Conservation (phyloP, 2,113 vertebrate species). For the Tautogolabrus adspersus region DNA sequence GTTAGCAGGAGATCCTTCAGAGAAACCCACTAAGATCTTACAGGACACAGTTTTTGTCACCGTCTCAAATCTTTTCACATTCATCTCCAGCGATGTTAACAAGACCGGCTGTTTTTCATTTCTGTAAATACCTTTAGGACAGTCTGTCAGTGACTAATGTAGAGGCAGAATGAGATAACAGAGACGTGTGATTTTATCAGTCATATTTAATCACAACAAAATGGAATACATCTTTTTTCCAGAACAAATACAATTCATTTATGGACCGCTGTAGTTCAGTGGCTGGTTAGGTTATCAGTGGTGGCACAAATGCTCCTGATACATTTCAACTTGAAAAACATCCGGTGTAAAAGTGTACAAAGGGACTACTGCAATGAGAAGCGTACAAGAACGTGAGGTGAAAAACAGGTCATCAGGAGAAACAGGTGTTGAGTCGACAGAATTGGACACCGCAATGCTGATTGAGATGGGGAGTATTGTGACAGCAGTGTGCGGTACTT, state of each 20-base stretch:
- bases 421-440: slow-evolving; percentile 61
- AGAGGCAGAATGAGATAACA: background rate
- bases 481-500: slow-evolving; percentile 11
- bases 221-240: background rate
- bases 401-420: slow-evolving; percentile 53
- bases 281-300: background rate
- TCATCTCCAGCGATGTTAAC: slow-evolving; percentile 1
- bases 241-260: background rate
- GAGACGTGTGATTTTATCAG: background rate
- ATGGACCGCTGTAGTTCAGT: background rate
- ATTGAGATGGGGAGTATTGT: slow-evolving; percentile 31
- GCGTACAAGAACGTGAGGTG: slow-evolving; percentile 34
- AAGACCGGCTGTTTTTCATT: background rate
- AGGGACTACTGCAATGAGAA: slow-evolving; percentile 23
- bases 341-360: slow-evolving; percentile 16
- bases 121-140: background rate
- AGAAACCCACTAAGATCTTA: slow-evolving; percentile 12
- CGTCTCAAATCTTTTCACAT: slow-evolving; percentile 3
- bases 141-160: background rate
- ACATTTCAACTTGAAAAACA: slow-evolving; percentile 24
- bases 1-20: slow-evolving; percentile 42
- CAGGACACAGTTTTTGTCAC: slow-evolving; percentile 18
- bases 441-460: slow-evolving; percentile 55
- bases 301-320: background rate
- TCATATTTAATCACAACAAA: background rate